Conservation (phyloP, 1,140 invertebrate species). For the Rhagoletis zephyria region DNA sequence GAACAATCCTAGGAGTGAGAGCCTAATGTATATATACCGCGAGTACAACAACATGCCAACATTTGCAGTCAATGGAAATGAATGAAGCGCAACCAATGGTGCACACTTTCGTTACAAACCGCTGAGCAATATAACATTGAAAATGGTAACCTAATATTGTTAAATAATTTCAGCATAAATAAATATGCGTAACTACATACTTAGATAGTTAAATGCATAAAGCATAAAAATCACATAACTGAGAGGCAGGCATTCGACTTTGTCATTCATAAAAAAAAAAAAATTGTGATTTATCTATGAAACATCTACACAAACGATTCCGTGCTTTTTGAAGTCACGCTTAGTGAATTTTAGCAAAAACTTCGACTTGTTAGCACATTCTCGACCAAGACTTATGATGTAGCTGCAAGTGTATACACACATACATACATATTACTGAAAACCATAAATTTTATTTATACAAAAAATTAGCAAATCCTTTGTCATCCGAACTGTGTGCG, state of each 20-base stretch:
- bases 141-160: not conserved
- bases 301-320: not conserved
- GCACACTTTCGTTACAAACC: slow-evolving; percentile 10
- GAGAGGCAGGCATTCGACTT: not conserved
- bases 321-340: not conserved
- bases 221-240: slow-evolving; percentile 27
- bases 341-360: not conserved
- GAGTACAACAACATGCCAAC: not conserved
- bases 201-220: not conserved
- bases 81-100: not conserved
- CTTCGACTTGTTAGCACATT: not conserved
- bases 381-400: not conserved
- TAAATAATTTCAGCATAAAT: not conserved
- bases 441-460: not conserved
- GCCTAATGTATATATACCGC: no score
- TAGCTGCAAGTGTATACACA: not conserved
- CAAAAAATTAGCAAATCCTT: not conserved
- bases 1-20: no score
- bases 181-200: not conserved
- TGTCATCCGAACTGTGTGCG: not conserved
- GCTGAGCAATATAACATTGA: slow-evolving; percentile 13
- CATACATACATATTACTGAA: not conserved
- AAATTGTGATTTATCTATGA: not conserved
- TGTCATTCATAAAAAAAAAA: slow-evolving; percentile 8
- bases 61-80: not conserved